A percentile compares a stretch with the other conserved stretches of the same genome.
These are phyloP conservation scores for Dryobota labecula DNA, from an alignment of 2,888 invertebrate genomes.

Conservation along the genomic window DNA sequence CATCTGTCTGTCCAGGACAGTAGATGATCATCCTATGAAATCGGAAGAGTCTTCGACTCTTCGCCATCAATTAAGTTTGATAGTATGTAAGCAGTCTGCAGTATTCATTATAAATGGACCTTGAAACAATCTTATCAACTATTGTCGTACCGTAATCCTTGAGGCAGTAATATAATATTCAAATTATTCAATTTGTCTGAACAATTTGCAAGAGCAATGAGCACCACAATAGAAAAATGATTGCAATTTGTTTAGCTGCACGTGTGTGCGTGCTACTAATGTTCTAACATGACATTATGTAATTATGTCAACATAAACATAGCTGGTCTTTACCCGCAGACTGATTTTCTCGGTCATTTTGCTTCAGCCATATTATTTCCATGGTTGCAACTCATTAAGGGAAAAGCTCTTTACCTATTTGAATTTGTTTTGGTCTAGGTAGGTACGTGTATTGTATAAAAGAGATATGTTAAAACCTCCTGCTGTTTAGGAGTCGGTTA, in stretches of 20 bases:
- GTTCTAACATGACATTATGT: constrained; percentile 27
- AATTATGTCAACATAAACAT: constrained; percentile 24
- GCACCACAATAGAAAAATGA: constrained; percentile 47
- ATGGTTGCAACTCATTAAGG: not conserved
- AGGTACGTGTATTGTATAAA: too few relatives aligned
- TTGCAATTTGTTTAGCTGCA: constrained; percentile 31
- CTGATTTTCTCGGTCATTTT: constrained; percentile 21
- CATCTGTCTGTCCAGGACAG: too few relatives aligned
- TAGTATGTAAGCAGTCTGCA: not conserved
- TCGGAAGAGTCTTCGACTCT: not conserved
- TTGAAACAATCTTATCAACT: constrained; percentile 11
- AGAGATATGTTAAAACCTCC: too few relatives aligned
- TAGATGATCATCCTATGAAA: too few relatives aligned
- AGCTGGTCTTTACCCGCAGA: not conserved
- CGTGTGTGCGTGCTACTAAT: constrained; percentile 44
- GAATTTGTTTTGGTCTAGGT: too few relatives aligned
- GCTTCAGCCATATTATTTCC: not conserved
- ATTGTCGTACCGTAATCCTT: constrained; percentile 21
- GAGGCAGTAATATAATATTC: constrained; percentile 11
- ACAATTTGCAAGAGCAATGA: constrained; percentile 46
- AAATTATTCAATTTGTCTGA: constrained; percentile 52
- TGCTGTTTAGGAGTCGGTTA: too few relatives aligned
- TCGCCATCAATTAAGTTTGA: not conserved
- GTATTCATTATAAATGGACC: constrained; percentile 12
- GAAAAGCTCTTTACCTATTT: not conserved